Evolutionary conservation across 2,797 vertebrate species (phyloP), one percentile per base, ranked within the genome.

Genomic region (Sebastes jordani): DNA sequence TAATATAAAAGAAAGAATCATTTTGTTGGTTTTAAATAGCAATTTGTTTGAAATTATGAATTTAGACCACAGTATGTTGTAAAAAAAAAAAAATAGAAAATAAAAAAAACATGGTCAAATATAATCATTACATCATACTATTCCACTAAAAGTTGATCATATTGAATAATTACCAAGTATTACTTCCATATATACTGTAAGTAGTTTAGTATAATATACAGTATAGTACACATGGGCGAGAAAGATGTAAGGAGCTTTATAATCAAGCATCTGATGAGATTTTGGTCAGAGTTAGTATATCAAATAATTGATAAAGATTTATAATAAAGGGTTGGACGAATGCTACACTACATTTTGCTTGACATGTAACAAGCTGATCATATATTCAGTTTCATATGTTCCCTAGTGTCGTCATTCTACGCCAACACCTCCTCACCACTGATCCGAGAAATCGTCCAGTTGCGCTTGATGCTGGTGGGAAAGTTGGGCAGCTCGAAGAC

Each of bases 371-470:
- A 65, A n/a, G 29, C 32, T 6, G 16, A 58, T 70, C 22, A 49
- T 56, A 7, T 52, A 62, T 38, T 11, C 0, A 74, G 25, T 18
- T 46, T 22, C 9, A n/a, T 42, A n/a, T 23, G 7, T 22, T 52
- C 27, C 20, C 6, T 36, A 2, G 11, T 4, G 22, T 9, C 38
- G 11, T 16, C n/a, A 1, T 25, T 52, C 11, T 67, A 4, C 20
- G 1, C 5, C 20, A 23, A 61, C 73, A 11, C 10, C 5, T 69
- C 70, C 96, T 97, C 93, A 99, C 98, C 98, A 3, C 95, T 98
- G 78, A 99, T 91, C 60, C 98, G 96, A 2, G 96, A 94, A 92
- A 98, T 97, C 22, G 98, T 99, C 98, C 98, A 99, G 95, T 99
- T 99, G 88, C 93, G 97, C 49, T 96, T 95, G 84, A 97, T 96